Percentiles rank a stretch among this genome's conserved stretches.
Evolutionary conservation across 2,113 vertebrate genomes (phyloP).

Genomic region (Melospiza melodia): DNA sequence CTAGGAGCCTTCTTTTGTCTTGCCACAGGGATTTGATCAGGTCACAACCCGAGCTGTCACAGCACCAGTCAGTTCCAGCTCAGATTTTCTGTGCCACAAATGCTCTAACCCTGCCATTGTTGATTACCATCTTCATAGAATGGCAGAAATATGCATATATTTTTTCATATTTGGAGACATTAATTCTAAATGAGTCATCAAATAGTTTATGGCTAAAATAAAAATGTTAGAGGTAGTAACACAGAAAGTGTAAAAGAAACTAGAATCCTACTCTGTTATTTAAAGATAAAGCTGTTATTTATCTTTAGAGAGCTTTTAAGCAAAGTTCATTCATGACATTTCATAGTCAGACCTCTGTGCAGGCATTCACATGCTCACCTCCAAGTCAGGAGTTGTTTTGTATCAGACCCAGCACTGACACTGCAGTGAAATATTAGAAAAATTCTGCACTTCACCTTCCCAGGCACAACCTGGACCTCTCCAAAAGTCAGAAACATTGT

Average conservation of each 20-base stretch:
- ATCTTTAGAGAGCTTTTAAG: slow-evolving; percentile 45
- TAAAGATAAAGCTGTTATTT: neutral
- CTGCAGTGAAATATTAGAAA: neutral
- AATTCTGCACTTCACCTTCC: neutral
- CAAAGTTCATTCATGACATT: neutral
- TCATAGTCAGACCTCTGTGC: neutral
- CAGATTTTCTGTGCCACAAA: neutral
- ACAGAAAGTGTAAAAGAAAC: neutral
- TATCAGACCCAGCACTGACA: neutral
- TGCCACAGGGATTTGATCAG: neutral
- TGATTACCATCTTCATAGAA: slow-evolving; percentile 17
- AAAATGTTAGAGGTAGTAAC: slow-evolving; percentile 13
- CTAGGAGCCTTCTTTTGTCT: neutral
- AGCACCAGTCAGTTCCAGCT: neutral
- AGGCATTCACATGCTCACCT: neutral
- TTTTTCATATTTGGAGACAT: slow-evolving; percentile 55
- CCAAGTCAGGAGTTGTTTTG: neutral
- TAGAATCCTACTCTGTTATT: neutral
- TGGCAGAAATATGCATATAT: slow-evolving; percentile 38
- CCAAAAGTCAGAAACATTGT: neutral
- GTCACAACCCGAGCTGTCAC: neutral
- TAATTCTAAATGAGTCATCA: slow-evolving; percentile 59
- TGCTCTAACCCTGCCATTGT: neutral
- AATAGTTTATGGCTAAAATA: slow-evolving; percentile 46
- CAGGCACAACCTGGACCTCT: neutral